These are phyloP conservation scores for Sander lucioperca DNA, from an alignment of 2,113 vertebrate genomes.

Conservation along the genomic window DNA sequence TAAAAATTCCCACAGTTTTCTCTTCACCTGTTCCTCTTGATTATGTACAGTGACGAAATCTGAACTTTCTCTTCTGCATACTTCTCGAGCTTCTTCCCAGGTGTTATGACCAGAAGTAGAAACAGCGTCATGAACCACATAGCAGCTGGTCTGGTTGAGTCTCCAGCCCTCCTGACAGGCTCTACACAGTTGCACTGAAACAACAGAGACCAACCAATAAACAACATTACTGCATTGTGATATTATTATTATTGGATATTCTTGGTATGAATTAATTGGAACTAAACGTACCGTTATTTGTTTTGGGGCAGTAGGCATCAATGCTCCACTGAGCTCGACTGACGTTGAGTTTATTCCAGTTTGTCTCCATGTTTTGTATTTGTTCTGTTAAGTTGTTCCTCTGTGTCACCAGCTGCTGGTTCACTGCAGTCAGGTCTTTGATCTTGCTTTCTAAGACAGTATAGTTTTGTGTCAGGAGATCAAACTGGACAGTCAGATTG, in stretches of 20 bases:
- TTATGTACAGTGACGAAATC: not conserved
- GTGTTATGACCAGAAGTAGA: accelerated
- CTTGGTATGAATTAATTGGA: not conserved
- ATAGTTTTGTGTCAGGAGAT: too few relatives aligned
- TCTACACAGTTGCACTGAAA: not conserved
- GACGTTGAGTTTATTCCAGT: too few relatives aligned
- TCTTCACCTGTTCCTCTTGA: conserved; percentile 38
- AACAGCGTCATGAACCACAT: accelerated
- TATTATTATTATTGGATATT: not conserved
- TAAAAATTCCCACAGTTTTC: not conserved
- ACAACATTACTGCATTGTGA: not conserved
- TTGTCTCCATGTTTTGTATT: not conserved
- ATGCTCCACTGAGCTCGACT: too few relatives aligned
- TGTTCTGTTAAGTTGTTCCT: not conserved
- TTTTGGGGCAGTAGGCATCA: too few relatives aligned
- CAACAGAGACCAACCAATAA: not conserved
- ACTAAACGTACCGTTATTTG: not conserved
- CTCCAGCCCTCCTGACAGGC: not conserved
- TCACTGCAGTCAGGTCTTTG: too few relatives aligned
- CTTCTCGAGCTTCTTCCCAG: not conserved
- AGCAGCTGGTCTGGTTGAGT: accelerated
- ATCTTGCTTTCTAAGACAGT: too few relatives aligned
- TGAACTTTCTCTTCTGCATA: conserved; percentile 16
- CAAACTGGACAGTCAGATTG: too few relatives aligned
- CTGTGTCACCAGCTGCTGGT: not conserved